Base-by-base conservation (phyloP, 2,888 invertebrate genomes). In the Dasysyrphus tricinctus region DNA sequence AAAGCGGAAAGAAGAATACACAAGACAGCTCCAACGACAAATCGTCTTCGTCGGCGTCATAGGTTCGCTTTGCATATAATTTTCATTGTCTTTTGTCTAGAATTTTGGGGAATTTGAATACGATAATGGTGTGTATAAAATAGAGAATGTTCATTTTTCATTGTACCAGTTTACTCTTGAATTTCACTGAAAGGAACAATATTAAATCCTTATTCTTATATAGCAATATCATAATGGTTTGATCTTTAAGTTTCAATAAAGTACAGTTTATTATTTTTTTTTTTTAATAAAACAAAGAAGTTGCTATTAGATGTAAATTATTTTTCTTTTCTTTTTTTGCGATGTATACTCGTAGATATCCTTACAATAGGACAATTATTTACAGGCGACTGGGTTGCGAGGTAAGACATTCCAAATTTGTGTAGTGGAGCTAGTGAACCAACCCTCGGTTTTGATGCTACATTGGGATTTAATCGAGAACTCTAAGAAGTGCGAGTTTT, bases 11-110 rank as follows among this genome's bases (percentile, higher is more conserved):
- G 54, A 69, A 69, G 24, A 42, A 42, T n/a, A n/a, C 24, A 74
- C 69, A 42, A 69, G 54, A 32, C 69, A 39, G 74, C 3, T 24
- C 78, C 69, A 39, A 78, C 78, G 82, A 82, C 82, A 61, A 69
- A 54, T 78, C 32, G 82, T 73, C 32, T 78, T 73, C 78, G 70
- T 12, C 12, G 39, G n/a, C 61, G 70, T 56, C 39, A 67, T 42
- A 44, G 69, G 61, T 82, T 61, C 61, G n/a, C 42, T 61, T 61
- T 42, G 24, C 24, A 61, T 42, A 61, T 61, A 42, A 61, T 61
- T 61, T 42, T 42, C 61, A 61, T 42, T 39, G 61, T 61, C 61
- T 61, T 61, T 61, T 61, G 61, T 61, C 61, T 61, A 42, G 42
- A 61, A 42, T 61, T 42, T 42, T 61, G 14, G 61, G 24, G 39